Base-by-base conservation (phyloP, 2,797 vertebrate genomes). In the Anguilla marmorata region DNA sequence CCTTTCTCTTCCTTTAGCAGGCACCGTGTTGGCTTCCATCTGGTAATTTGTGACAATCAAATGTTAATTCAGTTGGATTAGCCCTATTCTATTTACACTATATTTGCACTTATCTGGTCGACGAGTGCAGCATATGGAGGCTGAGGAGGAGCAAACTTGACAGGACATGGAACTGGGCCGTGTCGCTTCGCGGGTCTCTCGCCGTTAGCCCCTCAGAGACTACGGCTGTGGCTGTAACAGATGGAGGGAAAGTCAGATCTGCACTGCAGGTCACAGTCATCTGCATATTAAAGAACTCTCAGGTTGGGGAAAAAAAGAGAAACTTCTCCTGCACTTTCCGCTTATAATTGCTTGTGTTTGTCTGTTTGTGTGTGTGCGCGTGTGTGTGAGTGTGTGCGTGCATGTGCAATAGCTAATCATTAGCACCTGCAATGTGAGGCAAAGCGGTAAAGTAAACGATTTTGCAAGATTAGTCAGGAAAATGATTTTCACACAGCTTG, bases 241-340 rank as follows among this genome's bases (percentile, higher is more conserved):
- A 96, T 95, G 94, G 93, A 87, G 52, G 21, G 93, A 91, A 92
- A 89, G 92, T 93, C 90, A 92, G 92, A 92, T 86, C 89, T 91
- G 91, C 91, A 90, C 91, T 89, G 85, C 0, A 85, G 94, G 92
- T 95, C 92, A 93, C 90, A 87, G 72, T 85, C 91, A 95, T 95
- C 95, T 94, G 93, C 93, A 94, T 94, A 92, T 92, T 88, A 93
- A 93, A 93, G 92, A 92, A 89, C 85, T 91, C 90, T 91, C 89
- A 76, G 66, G 33, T 89, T 90, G 90, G 90, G n/a, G 88, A 90
- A 88, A 92, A 90, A 60, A 45, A 45, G 3, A 45, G 41, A 45
- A 45, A 45, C 45, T 92, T 90, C 54, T 90, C 41, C 89, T 79
- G 21, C 90, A 92, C 91, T 89, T 90, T 89, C 88, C 91, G 91